Base-by-base conservation (phyloP, 2,113 vertebrate genomes). In the Nestor notabilis region DNA sequence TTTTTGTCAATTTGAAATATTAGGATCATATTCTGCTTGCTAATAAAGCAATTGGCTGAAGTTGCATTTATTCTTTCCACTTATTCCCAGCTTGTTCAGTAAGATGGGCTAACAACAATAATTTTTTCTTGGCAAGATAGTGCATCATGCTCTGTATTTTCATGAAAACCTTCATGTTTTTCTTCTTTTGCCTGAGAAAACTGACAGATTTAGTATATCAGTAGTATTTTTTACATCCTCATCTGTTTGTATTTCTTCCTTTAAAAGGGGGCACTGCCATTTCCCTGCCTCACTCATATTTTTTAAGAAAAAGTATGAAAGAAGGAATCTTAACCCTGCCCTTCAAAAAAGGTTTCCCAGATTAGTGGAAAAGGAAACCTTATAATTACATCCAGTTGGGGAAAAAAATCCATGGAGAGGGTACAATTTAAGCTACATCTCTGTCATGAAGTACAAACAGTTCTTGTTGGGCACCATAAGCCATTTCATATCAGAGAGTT, bases 341-440 rank as follows among this genome's bases (percentile, higher is more conserved):
- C 86, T 86, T 77, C 21, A 83, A n/a, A 28, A 82, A 47, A 15
- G 27, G 1, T 83, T 91, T 70, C 28, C 11, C 6, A 52, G 25
- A 5, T 76, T 28, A 63, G 14, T n/a, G 17, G 33, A 52, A 55
- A 82, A 58, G 49, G 24, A 85, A 79, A 53, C 31, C 11, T 92
- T 37, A 6, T 9, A 41, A 0, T 37, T 58, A 2, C 27, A 80
- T 52, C 37, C 35, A 44, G 1, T 0, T 52, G 29, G 41, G 33
- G 21, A 72, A 37, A 70, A 75, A 90, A 81, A 16, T 17, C 9
- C 17, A 19, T 11, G 49, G 16, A 74, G 27, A 83, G 4, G 35
- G 39, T 24, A 56, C 10, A 50, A 28, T 5, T 65, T 89, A 29
- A 72, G 11, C 13, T 52, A 2, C 13, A 29, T 69, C 44, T 89